Conservation (phyloP, 2,888 invertebrate genomes). For the Scelioninae gen. 1 region DNA sequence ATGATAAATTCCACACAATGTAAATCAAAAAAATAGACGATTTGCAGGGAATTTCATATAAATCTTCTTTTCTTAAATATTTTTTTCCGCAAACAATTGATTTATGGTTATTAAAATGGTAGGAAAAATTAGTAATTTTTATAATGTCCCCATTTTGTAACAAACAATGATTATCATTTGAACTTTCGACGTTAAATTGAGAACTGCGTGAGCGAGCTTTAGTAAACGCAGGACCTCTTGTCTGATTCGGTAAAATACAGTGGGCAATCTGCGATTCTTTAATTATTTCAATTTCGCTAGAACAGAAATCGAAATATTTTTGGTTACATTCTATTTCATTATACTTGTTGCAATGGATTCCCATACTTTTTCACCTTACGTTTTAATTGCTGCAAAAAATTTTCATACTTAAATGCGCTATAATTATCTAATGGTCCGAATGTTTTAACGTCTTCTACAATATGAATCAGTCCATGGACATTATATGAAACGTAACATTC, state of each 20-base stretch:
- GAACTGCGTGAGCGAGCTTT: constrained; percentile 25
- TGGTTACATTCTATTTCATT: constrained; percentile 32
- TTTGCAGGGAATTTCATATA: constrained; percentile 31
- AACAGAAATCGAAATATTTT: not conserved
- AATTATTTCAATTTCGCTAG: constrained; percentile 16
- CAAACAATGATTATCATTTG: constrained; percentile 23
- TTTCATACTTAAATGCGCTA: constrained; percentile 63
- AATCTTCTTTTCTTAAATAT: constrained; percentile 35
- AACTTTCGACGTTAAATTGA: constrained; percentile 15
- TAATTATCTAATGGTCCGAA: constrained; percentile 47
- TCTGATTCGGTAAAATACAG: constrained; percentile 27
- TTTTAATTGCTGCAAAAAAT: constrained; percentile 54
- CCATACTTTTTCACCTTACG: constrained; percentile 34
- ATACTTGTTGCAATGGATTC: constrained; percentile 53
- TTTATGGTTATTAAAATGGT: not conserved
- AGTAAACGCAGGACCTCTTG: constrained; percentile 15
- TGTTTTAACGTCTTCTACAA: constrained; percentile 39
- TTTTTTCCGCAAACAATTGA: constrained; percentile 23
- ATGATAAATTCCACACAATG: too few species aligned
- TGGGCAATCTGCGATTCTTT: constrained; percentile 8
- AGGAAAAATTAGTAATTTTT: constrained; percentile 44
- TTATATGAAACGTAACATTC: constrained; percentile 17
- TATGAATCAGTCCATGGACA: constrained; percentile 27
- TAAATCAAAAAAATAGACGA: too few species aligned
- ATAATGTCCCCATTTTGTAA: constrained; percentile 37